Conservation (phyloP, 2,888 invertebrate genomes). For the Yponomeuta evonymella region DNA sequence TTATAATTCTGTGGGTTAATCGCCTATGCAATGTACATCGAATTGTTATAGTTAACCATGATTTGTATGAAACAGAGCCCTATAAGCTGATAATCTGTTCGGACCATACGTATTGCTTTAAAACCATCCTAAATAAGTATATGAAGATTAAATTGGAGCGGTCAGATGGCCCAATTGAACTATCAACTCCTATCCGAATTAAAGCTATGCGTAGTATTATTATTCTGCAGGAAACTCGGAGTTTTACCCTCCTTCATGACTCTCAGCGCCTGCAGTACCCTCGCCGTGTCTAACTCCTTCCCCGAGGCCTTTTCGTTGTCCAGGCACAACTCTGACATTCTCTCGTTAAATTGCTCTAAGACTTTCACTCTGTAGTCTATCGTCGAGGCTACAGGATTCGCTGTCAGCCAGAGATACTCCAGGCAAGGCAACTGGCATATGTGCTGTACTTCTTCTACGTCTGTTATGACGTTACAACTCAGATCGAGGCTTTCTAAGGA, state of each 20-base stretch:
- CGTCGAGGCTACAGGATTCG: slow-evolving; percentile 90
- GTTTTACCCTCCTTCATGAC: slow-evolving; percentile 83
- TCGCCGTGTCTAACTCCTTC: slow-evolving; percentile 93
- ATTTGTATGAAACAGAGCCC: too few relatives aligned
- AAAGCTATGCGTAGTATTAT: slow-evolving; percentile 63
- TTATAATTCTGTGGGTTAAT: too few relatives aligned
- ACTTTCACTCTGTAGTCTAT: slow-evolving; percentile 94
- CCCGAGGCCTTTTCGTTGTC: slow-evolving; percentile 92
- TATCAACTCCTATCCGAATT: slow-evolving; percentile 57
- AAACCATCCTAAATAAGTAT: too few relatives aligned
- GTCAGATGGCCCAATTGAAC: not conserved
- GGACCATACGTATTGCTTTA: too few relatives aligned
- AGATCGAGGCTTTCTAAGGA: slow-evolving; percentile 91
- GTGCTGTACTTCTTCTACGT: slow-evolving; percentile 87
- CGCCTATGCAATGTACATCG: too few relatives aligned
- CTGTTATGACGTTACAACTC: slow-evolving; percentile 88
- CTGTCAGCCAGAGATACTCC: slow-evolving; percentile 89
- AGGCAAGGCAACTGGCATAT: slow-evolving; percentile 90
- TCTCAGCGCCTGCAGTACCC: slow-evolving; percentile 91
- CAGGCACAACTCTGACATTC: slow-evolving; percentile 88
- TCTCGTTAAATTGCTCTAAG: slow-evolving; percentile 88
- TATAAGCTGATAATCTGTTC: too few relatives aligned
- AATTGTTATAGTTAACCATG: too few relatives aligned
- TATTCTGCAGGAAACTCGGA: slow-evolving; percentile 72
- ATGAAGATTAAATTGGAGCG: too few relatives aligned